Base-by-base conservation (phyloP, 2,888 invertebrate genomes). In the Acleris cristana region DNA sequence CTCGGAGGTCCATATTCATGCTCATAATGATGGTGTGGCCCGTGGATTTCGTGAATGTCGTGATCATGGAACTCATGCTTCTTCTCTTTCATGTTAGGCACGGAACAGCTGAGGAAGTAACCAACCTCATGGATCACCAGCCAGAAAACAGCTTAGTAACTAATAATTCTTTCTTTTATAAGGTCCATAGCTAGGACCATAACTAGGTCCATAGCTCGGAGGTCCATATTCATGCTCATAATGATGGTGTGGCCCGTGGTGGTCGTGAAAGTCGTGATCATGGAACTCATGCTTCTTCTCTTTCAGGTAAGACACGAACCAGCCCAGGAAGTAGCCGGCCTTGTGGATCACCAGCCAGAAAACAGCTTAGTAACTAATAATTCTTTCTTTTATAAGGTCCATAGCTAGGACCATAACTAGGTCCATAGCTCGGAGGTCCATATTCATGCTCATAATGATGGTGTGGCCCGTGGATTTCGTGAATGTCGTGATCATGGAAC, bases 61-160 rank as follows among this genome's bases (percentile, higher is more conserved):
- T 84, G 79, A 0, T 78, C 76, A 18, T 83, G 76, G 55, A 85
- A 73, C 1, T 83, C 75, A 0, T 83, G 78, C 69, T 90, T 90
- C 80, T 88, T 81, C 65, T 90, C 89, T 69, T 89, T 90, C 19
- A 92, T 77, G 75, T 87, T 90, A 73, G 81, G 81, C 63, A 86
- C 79, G 75, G 92, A 90, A 92, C 92, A 92, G 72, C 81, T 74
- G 45, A 92, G 81, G 81, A 92, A 88, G 79, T 91, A 92, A 53
- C 92, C 91, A 1, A 92, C 92, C 69, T 92, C 92, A 80, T 92
- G 91, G 2, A 92, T 78, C 0, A 92, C 79, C 23, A 89, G 70
- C 87, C 88, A 90, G 75, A 92, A 87, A n/a, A n/a, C n/a, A n/a
- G 74, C 23, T 81, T 7, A 52, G n/a, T 19, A 34, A 23, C 45